Evolutionary conservation across 1,140 invertebrate genomes (phyloP).

Genomic region (Charaxes varanes): DNA sequence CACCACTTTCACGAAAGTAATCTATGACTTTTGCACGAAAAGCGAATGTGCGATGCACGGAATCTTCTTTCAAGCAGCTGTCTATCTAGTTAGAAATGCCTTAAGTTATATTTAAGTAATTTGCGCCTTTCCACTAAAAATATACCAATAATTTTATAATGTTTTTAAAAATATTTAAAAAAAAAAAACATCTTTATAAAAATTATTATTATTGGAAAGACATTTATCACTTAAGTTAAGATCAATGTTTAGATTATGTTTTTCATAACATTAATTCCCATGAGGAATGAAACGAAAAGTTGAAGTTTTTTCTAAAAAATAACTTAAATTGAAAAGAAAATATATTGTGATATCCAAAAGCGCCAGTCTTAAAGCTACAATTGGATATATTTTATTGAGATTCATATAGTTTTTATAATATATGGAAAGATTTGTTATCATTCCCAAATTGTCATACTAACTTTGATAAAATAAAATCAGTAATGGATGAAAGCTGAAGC

Average conservation of each 20-base stretch:
- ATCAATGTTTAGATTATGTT: constrained; percentile 55
- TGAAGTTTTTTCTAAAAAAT: constrained; percentile 40
- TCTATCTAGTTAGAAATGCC: constrained; percentile 70
- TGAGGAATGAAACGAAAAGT: constrained; percentile 73
- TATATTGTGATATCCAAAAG: constrained; percentile 64
- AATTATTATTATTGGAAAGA: constrained; percentile 52
- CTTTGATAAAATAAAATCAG: constrained; percentile 12
- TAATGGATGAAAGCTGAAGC: constrained; percentile 21
- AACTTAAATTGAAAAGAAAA: constrained; percentile 24
- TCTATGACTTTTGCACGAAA: constrained; percentile 67
- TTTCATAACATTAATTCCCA: constrained; percentile 65
- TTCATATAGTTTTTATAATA: no score
- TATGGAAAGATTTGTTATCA: constrained; percentile 17
- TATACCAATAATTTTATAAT: constrained; percentile 1
- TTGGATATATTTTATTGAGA: constrained; percentile 15
- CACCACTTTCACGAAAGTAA: constrained; percentile 57
- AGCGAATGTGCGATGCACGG: constrained; percentile 72
- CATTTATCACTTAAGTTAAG: constrained; percentile 58
- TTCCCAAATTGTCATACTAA: constrained; percentile 11
- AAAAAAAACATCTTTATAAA: not conserved
- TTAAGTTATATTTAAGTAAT: constrained; percentile 62
- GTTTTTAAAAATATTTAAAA: not conserved
- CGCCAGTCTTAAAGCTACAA: constrained; percentile 42
- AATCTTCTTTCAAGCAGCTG: constrained; percentile 71
- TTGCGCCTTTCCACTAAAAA: constrained; percentile 57